Conservation (phyloP, 2,797 vertebrate genomes). For the Argya squamiceps region DNA sequence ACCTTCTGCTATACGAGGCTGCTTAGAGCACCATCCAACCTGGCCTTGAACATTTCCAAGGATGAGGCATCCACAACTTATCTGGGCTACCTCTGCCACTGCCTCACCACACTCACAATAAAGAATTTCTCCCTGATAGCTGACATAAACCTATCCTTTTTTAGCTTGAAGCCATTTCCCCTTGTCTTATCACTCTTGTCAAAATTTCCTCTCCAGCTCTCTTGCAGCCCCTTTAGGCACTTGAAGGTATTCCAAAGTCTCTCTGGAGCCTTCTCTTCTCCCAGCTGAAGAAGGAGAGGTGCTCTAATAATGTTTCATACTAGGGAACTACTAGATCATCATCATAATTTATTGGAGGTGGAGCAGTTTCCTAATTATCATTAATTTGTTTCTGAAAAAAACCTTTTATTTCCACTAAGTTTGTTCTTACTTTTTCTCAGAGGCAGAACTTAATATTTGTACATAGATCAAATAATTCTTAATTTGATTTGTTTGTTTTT, state of each 20-base stretch:
- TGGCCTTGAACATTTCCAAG: background rate
- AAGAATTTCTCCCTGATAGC: background rate
- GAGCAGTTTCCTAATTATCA: constrained; percentile 53
- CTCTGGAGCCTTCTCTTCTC: background rate
- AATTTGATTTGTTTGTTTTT: background rate
- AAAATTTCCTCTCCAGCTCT: background rate
- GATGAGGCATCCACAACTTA: background rate
- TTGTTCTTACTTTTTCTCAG: constrained; percentile 46
- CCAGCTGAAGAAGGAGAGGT: background rate
- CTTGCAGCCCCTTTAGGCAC: background rate
- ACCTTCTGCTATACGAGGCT: accelerated
- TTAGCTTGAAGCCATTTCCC: background rate
- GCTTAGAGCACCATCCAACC: background rate
- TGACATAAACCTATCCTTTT: background rate
- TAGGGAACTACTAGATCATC: background rate
- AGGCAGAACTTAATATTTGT: constrained; percentile 43
- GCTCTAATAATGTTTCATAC: background rate
- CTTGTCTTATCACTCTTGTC: background rate
- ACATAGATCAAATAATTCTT: constrained; percentile 35
- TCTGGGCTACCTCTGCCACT: background rate
- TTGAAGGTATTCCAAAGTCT: background rate
- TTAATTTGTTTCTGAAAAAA: constrained; percentile 37
- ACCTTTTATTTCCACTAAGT: constrained; percentile 42
- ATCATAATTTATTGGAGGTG: constrained; percentile 26
- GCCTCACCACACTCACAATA: background rate